Percentiles rank a stretch among this genome's conserved stretches.
phyloP scores from a whole-genome alignment of 1,140 invertebrate species.

The Calosoma granatense region DNA sequence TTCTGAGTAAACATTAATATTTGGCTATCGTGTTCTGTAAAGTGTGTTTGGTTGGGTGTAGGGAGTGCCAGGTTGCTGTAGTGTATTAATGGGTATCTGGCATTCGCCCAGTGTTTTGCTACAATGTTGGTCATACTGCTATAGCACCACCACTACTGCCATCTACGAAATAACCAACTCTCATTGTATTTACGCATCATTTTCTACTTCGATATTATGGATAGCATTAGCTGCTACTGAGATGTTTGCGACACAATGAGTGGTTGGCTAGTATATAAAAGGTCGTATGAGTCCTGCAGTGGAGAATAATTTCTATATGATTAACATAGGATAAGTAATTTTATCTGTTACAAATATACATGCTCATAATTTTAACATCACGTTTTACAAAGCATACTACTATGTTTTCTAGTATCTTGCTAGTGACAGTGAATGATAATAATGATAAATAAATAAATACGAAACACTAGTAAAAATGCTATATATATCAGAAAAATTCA shows the following conservation, averaged over 20 bases:
- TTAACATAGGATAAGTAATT: constrained; percentile 6
- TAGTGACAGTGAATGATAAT: too few species aligned
- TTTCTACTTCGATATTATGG: constrained; percentile 28
- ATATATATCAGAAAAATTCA: too few species aligned
- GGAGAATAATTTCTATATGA: neutral
- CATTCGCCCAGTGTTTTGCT: constrained; percentile 33
- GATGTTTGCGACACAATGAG: too few species aligned
- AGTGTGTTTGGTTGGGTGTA: constrained; percentile 7
- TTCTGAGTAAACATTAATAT: neutral
- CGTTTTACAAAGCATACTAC: too few species aligned
- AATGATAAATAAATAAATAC: too few species aligned
- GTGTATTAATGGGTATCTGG: constrained; percentile 5
- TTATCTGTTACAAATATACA: neutral
- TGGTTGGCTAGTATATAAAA: neutral
- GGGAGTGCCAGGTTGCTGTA: constrained; percentile 8
- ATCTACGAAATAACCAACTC: neutral
- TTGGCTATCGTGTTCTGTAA: neutral
- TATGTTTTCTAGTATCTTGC: too few species aligned
- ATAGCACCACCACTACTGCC: constrained; percentile 21
- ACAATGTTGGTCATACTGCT: constrained; percentile 32
- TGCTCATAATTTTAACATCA: neutral
- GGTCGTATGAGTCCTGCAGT: neutral
- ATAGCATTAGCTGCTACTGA: constrained; percentile 16
- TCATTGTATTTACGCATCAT: too few species aligned
- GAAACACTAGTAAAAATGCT: too few species aligned